Evolutionary conservation across 2,888 invertebrate genomes (phyloP).

Genomic region (Cantharis flavilabris): DNA sequence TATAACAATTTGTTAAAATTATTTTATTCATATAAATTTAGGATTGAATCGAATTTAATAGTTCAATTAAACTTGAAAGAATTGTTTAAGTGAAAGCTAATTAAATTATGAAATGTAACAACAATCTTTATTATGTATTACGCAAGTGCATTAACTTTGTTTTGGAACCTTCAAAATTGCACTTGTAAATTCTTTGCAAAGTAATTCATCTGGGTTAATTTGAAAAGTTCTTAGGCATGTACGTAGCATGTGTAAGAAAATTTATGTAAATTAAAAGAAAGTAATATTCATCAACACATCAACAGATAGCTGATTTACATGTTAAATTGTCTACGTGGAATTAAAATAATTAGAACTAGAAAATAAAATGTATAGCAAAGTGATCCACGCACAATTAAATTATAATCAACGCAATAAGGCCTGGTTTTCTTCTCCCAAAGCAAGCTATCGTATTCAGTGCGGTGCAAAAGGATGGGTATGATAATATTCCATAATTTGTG

Average conservation of each 20-base stretch:
- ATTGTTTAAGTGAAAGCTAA: not conserved
- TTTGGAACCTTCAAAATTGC: not conserved
- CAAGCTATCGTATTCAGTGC: no score
- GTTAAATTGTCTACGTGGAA: not conserved
- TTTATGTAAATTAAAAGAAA: not conserved
- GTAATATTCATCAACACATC: not conserved
- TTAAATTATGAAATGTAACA: not conserved
- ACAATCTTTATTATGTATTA: not conserved
- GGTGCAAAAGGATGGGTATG: no score
- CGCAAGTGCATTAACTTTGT: not conserved
- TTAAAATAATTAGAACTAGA: not conserved
- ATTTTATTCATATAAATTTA: not conserved
- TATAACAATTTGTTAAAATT: not conserved
- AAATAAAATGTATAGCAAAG: not conserved
- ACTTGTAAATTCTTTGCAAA: not conserved
- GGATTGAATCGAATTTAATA: not conserved
- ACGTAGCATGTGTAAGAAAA: not conserved
- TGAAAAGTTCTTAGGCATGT: not conserved
- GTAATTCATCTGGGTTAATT: not conserved
- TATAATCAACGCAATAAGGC: not conserved
- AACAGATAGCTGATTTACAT: not conserved
- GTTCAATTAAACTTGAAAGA: not conserved
- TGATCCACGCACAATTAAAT: not conserved
- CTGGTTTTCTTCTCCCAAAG: not conserved
- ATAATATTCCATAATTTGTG: no score